Base-by-base conservation (phyloP, 2,888 invertebrate genomes). In the Andricus curvator region DNA sequence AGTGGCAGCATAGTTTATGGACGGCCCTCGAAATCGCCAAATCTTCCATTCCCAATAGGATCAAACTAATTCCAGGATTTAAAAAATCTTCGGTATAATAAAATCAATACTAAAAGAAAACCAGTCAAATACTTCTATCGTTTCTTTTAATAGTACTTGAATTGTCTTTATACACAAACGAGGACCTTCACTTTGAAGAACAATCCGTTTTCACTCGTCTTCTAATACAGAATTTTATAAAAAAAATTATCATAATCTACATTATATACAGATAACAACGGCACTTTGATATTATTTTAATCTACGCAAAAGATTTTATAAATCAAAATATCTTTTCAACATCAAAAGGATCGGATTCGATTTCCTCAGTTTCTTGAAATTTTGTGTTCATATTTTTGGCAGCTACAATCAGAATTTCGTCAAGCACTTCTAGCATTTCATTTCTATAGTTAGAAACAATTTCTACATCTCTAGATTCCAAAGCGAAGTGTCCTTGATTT, bases 401-500 rank as follows among this genome's bases (percentile, higher is more conserved):
- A 22, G 51, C 56, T 37, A 4, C 37, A 4, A n/a, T 22, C 9
- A 74, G 33, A 5, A 74, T 33, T 33, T 74, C 33, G 25, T 56
- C n/a, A n/a, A 74, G 20, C 1, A 33, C 15, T 74, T 13, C 20
- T 33, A 74, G n/a, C 56, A 74, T 56, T 33, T 74, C 56, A 60
- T 74, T 37, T 37, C 51, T 74, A 60, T 56, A 74, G 11, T 56
- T 4, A n/a, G 29, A 20, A 33, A 74, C 74, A 2, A 60, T n/a
- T n/a, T 20, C 56, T 37, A 56, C 33, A n/a, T 74, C 29, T 15
- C n/a, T 13, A 56, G 33, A 51, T 6, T 74, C 15, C 1, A n/a
- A 17, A 48, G 17, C 17, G 48, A 17, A 56, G 0, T 33, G n/a
- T n/a, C 87, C 88, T 78, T 94, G 92, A 44, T 94, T 92, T 66